Evolutionary conservation across 2,888 invertebrate species (phyloP).

Genomic region (Eilema depressum): DNA sequence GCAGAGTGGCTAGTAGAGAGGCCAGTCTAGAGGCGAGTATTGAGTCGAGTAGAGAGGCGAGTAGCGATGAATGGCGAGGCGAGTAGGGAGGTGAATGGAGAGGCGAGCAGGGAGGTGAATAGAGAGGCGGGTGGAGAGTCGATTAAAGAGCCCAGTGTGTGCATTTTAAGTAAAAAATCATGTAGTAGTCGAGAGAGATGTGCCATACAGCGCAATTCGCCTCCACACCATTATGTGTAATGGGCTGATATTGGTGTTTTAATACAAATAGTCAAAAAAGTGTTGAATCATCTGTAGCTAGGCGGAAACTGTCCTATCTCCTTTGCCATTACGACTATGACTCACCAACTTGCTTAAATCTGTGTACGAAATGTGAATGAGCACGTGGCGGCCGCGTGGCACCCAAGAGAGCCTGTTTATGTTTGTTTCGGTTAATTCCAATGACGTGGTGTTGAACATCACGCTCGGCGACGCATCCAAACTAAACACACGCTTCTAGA

Average conservation of each 20-base stretch:
- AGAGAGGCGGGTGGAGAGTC: too few relatives aligned
- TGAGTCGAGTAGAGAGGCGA: too few relatives aligned
- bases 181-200: too few relatives aligned
- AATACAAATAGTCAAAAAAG: neutral
- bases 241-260: neutral
- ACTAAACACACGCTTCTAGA: slow-evolving; percentile 61
- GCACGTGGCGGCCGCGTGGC: slow-evolving; percentile 48
- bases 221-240: too few relatives aligned
- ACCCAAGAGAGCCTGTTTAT: slow-evolving; percentile 52
- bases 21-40: too few relatives aligned
- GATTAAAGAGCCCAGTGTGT: too few relatives aligned
- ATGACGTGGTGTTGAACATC: slow-evolving; percentile 63
- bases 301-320: slow-evolving; percentile 13
- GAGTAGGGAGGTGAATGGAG: too few relatives aligned
- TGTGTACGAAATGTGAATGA: slow-evolving; percentile 28
- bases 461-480: slow-evolving; percentile 62
- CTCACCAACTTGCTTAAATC: slow-evolving; percentile 15
- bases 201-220: too few relatives aligned
- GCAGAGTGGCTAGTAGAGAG: too few relatives aligned
- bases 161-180: too few relatives aligned
- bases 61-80: too few relatives aligned
- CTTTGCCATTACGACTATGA: slow-evolving; percentile 16
- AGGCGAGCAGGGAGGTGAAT: too few relatives aligned
- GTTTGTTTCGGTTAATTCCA: slow-evolving; percentile 74
- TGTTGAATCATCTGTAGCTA: slow-evolving; percentile 6